Base-by-base conservation (phyloP, 2,797 vertebrate species). In the Anguilla obscura region DNA sequence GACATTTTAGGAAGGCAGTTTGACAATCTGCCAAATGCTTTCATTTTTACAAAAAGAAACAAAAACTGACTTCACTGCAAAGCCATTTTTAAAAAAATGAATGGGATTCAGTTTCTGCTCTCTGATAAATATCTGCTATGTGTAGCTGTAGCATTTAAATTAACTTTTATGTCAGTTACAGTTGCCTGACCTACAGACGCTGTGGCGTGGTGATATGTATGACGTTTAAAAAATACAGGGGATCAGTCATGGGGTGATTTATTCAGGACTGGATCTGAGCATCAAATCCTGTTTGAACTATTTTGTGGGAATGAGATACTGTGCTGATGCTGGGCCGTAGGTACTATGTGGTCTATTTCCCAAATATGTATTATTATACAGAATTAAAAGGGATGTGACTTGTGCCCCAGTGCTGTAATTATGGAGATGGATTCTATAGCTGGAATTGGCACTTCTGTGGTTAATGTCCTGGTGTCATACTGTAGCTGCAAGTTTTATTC, bases 221-320 rank as follows among this genome's bases (percentile, higher is more conserved):
- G 69, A 21, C 63, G 10, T 85, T 60, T 52, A 33, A 56, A n/a
- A 33, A 30, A 30, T 14, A 56, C 8, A 21, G 10, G 82, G 21
- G 82, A 40, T 30, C 33, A 40, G 56, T 69, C 79, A 16, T 14
- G 36, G 36, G 83, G 33, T 48, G 56, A 33, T 69, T 4, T 84
- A 54, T 69, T 84, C 40, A 54, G 40, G 50, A 50, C 16, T 58
- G 33, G 33, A 88, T 36, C n/a, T 74, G 83, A 74, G 71, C 60
- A 56, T 82, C 36, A 21, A 63, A 85, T 18, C 12, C 45, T 88
- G 30, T 36, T 27, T 36, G 40, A 24, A 50, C 36, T 45, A 16
- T 45, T 40, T 3, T 83, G 40, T 40, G 6, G 1, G 12, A 40
- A 45, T 54, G 18, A 85, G 10, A 18, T 45, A 10, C 9, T 56